These are phyloP conservation scores for Rhabdomys pumilio DNA, from an alignment of 2,797 vertebrate species.

Conservation along the genomic window DNA sequence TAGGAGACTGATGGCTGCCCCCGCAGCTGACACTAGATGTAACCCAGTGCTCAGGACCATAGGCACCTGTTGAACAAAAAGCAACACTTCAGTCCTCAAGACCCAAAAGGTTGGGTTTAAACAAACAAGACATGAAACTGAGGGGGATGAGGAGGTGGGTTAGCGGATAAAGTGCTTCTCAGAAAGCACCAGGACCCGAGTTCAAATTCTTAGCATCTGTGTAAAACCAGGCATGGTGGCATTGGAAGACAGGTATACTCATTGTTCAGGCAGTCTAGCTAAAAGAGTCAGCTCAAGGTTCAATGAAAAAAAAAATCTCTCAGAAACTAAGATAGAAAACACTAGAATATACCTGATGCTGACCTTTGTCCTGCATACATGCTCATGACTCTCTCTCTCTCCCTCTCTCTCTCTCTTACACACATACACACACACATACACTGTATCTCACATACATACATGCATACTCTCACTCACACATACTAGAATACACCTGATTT, in stretches of 20 bases:
- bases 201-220: not conserved
- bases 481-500: no score
- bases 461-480: no score
- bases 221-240: not conserved
- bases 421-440: no score
- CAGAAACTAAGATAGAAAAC: not conserved
- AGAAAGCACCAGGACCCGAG: not conserved
- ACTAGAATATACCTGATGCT: not conserved
- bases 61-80: conserved; percentile 90
- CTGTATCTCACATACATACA: no score
- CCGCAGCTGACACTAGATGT: conserved; percentile 93
- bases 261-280: not conserved
- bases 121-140: not conserved
- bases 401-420: no score
- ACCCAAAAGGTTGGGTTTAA: not conserved
- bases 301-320: not conserved
- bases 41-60: conserved; percentile 96
- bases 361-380: not conserved
- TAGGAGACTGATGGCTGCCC: conserved; percentile 96
- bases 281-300: not conserved
- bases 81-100: conserved; percentile 61
- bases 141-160: not conserved
- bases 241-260: not conserved
- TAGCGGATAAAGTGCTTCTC: accelerated
- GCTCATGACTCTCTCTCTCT: no score